These are phyloP conservation scores for Tachina lurida DNA, from an alignment of 2,888 invertebrate species.

Conservation along the genomic window DNA sequence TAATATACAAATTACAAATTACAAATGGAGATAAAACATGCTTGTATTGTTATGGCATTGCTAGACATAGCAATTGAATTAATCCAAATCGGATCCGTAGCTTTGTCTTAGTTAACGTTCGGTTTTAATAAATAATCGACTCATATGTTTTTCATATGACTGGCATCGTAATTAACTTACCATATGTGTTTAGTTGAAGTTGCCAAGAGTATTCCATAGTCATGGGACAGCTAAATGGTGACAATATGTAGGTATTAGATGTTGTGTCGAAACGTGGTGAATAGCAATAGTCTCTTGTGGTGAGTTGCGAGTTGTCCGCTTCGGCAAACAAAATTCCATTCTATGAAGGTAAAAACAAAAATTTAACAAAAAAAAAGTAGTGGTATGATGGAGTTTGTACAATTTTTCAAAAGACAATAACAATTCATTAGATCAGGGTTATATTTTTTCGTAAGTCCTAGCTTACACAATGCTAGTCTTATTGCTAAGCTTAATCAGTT, in stretches of 20 bases:
- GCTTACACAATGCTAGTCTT: too few relatives aligned
- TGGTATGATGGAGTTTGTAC: too few relatives aligned
- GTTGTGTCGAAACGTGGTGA: constrained; percentile 49
- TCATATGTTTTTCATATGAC: neutral
- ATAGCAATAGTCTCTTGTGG: constrained; percentile 69
- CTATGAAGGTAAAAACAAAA: constrained; percentile 11
- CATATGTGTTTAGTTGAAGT: constrained; percentile 54
- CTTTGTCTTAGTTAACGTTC: too few relatives aligned
- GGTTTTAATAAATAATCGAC: neutral
- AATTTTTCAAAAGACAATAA: too few relatives aligned
- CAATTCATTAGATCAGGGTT: too few relatives aligned
- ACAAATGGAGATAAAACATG: too few relatives aligned
- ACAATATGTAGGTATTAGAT: constrained; percentile 29
- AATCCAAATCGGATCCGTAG: too few relatives aligned
- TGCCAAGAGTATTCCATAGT: neutral
- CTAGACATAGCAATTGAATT: too few relatives aligned
- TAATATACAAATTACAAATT: too few relatives aligned
- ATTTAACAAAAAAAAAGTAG: neutral
- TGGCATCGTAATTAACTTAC: constrained; percentile 28
- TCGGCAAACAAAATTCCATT: constrained; percentile 48
- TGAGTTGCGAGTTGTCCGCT: neutral
- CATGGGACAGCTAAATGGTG: constrained; percentile 70
- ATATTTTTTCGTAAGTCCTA: too few relatives aligned
- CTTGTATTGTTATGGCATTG: too few relatives aligned
- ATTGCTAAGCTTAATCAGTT: too few relatives aligned